These are phyloP conservation scores for Hippopotamus amphibius DNA, from an alignment of 2,113 vertebrate species.

Conservation along the genomic window DNA sequence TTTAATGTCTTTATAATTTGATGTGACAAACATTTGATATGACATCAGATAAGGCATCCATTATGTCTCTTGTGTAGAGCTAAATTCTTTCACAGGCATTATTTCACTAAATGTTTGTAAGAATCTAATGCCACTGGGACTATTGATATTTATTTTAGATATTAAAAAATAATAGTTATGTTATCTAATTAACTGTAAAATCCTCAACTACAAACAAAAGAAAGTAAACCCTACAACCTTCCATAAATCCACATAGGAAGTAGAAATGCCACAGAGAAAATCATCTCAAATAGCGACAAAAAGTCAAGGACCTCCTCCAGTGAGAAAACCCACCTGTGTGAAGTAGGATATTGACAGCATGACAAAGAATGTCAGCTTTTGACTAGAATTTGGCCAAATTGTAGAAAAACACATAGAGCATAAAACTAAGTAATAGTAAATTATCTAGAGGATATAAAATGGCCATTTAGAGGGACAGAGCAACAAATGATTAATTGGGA, in stretches of 20 bases:
- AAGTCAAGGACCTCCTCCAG: not conserved
- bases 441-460: not conserved
- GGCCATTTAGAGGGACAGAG: not conserved
- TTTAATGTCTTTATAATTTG: not conserved
- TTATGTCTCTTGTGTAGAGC: not conserved
- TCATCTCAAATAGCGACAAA: not conserved
- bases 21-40: not conserved
- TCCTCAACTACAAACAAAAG: not conserved
- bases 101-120: conserved; percentile 18
- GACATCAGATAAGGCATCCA: not conserved
- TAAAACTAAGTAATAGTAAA: not conserved
- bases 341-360: not conserved
- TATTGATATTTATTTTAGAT: not conserved
- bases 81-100: conserved; percentile 17
- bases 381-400: not conserved
- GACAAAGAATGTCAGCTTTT: not conserved
- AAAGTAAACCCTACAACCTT: not conserved
- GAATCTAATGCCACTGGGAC: not conserved
- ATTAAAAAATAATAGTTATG: not conserved
- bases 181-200: not conserved
- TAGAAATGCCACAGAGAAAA: not conserved
- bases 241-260: not conserved
- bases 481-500: not conserved
- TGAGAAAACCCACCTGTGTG: not conserved
- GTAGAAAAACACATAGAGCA: not conserved